Conservation (phyloP, 2,113 vertebrate species). For the Pao palembangensis region DNA sequence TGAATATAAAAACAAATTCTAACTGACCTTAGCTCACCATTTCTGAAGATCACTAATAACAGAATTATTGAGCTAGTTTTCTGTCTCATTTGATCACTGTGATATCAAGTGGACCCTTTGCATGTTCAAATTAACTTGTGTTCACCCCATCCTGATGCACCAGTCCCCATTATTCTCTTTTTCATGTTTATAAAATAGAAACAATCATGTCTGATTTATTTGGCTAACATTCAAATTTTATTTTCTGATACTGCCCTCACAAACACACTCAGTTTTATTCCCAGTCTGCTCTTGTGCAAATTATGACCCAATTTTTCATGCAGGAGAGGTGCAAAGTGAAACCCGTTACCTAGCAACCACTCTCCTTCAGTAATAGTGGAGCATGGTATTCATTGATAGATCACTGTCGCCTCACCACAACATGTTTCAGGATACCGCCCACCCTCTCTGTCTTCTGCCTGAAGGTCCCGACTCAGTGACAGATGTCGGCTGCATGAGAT, state of each 20-base stretch:
- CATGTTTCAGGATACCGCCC: slow-evolving; percentile 39
- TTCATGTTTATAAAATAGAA: slow-evolving; percentile 25
- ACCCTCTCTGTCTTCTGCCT: slow-evolving; percentile 57
- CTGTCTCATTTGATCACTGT: slow-evolving; percentile 25
- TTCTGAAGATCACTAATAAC: slow-evolving; percentile 5
- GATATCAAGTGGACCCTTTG: slow-evolving; percentile 42
- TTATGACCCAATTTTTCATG: slow-evolving; percentile 61
- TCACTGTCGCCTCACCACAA: slow-evolving; percentile 28
- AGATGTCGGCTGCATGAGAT: slow-evolving; percentile 65
- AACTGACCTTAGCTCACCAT: slow-evolving; percentile 1
- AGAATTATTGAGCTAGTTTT: background rate
- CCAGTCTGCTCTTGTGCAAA: slow-evolving; percentile 44
- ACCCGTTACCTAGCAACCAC: slow-evolving; percentile 66
- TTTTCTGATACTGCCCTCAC: slow-evolving; percentile 26
- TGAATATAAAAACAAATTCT: background rate
- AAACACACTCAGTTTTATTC: slow-evolving; percentile 32
- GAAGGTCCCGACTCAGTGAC: slow-evolving; percentile 63
- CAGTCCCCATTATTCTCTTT: slow-evolving; percentile 18
- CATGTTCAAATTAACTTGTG: slow-evolving; percentile 52
- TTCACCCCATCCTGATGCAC: slow-evolving; percentile 35
- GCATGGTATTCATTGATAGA: slow-evolving; percentile 65
- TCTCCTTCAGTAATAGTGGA: slow-evolving; percentile 47
- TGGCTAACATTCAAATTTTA: slow-evolving; percentile 16
- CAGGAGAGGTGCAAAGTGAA: slow-evolving; percentile 53
- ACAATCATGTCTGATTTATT: slow-evolving; percentile 25